Evolutionary conservation across 2,888 invertebrate species (phyloP), one percentile per base, ranked within the genome.

Genomic region (Allygus modestus): DNA sequence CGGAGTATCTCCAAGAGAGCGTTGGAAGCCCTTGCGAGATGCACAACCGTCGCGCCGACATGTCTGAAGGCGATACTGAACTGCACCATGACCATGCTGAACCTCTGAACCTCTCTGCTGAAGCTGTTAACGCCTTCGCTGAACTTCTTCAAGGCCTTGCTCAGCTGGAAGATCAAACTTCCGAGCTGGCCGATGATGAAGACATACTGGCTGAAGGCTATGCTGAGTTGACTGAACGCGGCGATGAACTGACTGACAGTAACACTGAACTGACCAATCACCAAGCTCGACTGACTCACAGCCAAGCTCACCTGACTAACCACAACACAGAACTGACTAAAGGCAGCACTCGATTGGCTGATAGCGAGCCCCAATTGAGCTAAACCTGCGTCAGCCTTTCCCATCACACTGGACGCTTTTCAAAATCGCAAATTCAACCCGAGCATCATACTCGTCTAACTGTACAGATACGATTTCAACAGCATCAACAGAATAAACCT

Each of bases 31-130:
- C n/a, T 51, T 0, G 51, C 20, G 31, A 82, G 54, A 20, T 82
- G 51, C 31, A 12, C 41, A 28, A 71, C 69, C 0, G 82, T 82
- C n/a, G 69, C 46, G 28, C 51, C 28, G 71, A 51, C 20, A 46
- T 82, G 82, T 11, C 82, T 4, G 26, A 82, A 82, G 31, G 82
- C 82, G 4, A 71, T 33, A 71, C 82, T 82, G 51, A 82, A 82
- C 71, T 82, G 82, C 23, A 43, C 54, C 82, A 82, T 46, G 31
- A 71, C 31, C 7, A 33, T 33, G 43, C 82, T 82, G 82, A 82
- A 71, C 33, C 71, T 71, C 51, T 54, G 69, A 0, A 82, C 54
- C 20, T 82, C 82, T 2, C 28, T 31, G 71, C 82, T 71, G 71
- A 82, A 82, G 20, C 12, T 51, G 33, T 54, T 71, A 33, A 82